These are phyloP conservation scores for Pyrocoelia pectoralis DNA, from an alignment of 2,888 invertebrate genomes.

Conservation along the genomic window DNA sequence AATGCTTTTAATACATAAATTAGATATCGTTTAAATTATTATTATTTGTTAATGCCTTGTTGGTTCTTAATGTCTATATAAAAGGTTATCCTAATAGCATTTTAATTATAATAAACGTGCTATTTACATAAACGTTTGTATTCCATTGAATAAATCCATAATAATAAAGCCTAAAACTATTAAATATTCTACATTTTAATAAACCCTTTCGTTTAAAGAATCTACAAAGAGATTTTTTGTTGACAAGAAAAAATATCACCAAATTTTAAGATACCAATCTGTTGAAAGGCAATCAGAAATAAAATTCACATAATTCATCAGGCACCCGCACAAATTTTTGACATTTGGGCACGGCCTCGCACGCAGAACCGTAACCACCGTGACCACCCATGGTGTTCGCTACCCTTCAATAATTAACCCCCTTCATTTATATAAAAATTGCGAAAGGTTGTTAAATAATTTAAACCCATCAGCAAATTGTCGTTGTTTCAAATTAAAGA, in stretches of 20 bases:
- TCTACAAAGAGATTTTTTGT: background rate
- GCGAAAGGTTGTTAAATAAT: slow-evolving; percentile 25
- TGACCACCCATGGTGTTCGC: slow-evolving; percentile 51
- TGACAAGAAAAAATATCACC: slow-evolving; percentile 6
- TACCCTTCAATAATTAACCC: slow-evolving; percentile 34
- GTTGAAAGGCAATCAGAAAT: slow-evolving; percentile 33
- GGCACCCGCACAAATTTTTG: slow-evolving; percentile 47
- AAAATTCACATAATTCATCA: slow-evolving; percentile 48
- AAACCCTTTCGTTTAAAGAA: background rate
- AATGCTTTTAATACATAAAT: slow-evolving; percentile 15
- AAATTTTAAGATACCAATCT: slow-evolving; percentile 20
- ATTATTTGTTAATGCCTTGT: slow-evolving; percentile 22
- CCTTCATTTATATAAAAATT: slow-evolving; percentile 29
- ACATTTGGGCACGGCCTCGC: slow-evolving; percentile 50
- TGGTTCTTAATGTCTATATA: slow-evolving; percentile 32
- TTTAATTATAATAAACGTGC: slow-evolving; percentile 31
- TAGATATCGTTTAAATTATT: slow-evolving; percentile 29
- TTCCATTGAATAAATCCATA: slow-evolving; percentile 24
- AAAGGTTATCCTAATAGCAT: slow-evolving; percentile 27
- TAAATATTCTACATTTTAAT: slow-evolving; percentile 3
- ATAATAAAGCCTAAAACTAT: slow-evolving; percentile 8
- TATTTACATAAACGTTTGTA: slow-evolving; percentile 30
- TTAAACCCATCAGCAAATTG: slow-evolving; percentile 21
- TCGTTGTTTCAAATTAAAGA: slow-evolving; percentile 16
- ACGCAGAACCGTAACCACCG: slow-evolving; percentile 47